Evolutionary conservation across 2,113 vertebrate genomes (phyloP).

Genomic region (Myocastor coypus): DNA sequence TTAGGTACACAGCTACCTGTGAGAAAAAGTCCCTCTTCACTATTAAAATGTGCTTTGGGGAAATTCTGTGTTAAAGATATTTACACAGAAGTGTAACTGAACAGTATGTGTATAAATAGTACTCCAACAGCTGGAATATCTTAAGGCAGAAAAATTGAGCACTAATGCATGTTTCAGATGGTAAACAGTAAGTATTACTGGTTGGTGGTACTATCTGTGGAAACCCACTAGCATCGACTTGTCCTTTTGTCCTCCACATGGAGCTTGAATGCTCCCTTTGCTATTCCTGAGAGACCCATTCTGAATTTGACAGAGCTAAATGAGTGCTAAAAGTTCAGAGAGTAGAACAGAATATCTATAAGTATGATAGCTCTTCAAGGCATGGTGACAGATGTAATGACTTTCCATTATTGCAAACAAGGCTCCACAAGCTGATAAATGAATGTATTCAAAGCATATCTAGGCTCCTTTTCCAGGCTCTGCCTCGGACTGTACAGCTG

Average conservation of each 20-base stretch:
- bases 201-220: background rate
- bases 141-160: background rate
- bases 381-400: background rate
- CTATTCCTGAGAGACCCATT: background rate
- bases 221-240: background rate
- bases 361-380: background rate
- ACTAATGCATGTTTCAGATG: constrained; percentile 33
- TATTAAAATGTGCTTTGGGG: constrained; percentile 18
- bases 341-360: too few relatives aligned
- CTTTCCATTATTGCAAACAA: constrained; percentile 12
- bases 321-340: background rate
- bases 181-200: background rate
- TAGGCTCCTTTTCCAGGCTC: too few relatives aligned
- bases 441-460: background rate
- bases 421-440: background rate
- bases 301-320: constrained; percentile 11
- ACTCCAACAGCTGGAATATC: constrained; percentile 26
- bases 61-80: constrained; percentile 25
- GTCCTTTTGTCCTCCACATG: background rate
- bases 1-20: background rate
- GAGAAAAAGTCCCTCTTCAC: constrained; percentile 53
- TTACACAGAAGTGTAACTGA: constrained; percentile 29
- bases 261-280: background rate
- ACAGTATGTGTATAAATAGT: background rate
- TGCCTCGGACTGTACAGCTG: too few relatives aligned